phyloP scores from a whole-genome alignment of 2,888 invertebrate species.

The Clunio marinus region DNA sequence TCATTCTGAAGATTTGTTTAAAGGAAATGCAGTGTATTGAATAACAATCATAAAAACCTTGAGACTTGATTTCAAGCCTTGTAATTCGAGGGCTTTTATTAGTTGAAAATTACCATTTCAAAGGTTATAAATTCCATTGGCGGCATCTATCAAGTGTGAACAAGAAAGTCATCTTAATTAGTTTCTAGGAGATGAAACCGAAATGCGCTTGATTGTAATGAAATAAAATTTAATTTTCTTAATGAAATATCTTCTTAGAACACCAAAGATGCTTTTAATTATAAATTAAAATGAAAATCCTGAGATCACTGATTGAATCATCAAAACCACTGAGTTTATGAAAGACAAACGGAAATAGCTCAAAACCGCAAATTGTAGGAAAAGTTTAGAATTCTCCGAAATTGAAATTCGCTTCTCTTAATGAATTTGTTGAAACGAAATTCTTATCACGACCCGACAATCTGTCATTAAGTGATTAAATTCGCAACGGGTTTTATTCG shows the following conservation, averaged over 20 bases:
- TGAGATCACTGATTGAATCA: not conserved
- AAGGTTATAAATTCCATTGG: not conserved
- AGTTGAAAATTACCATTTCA: constrained; percentile 34
- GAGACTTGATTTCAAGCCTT: constrained; percentile 13
- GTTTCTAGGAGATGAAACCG: not conserved
- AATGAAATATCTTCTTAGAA: not conserved
- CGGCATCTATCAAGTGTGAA: constrained; percentile 20
- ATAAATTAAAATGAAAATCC: not conserved
- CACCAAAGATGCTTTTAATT: constrained; percentile 4
- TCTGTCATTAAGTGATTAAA: too few species aligned
- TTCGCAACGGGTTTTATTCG: too few species aligned
- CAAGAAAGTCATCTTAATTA: constrained; percentile 36
- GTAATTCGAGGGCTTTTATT: constrained; percentile 25
- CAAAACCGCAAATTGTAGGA: too few species aligned
- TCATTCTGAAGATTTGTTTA: not conserved
- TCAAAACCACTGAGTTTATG: too few species aligned
- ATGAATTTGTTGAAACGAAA: too few species aligned
- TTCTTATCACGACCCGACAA: too few species aligned
- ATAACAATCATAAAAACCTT: constrained; percentile 33
- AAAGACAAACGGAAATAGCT: too few species aligned
- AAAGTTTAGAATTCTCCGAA: too few species aligned
- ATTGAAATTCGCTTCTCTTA: too few species aligned
- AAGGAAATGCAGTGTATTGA: constrained; percentile 37
- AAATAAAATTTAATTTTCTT: constrained; percentile 1
- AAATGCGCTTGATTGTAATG: not conserved